Evolutionary conservation across 1,140 invertebrate genomes (phyloP).

Genomic region (Elysia chlorotica): DNA sequence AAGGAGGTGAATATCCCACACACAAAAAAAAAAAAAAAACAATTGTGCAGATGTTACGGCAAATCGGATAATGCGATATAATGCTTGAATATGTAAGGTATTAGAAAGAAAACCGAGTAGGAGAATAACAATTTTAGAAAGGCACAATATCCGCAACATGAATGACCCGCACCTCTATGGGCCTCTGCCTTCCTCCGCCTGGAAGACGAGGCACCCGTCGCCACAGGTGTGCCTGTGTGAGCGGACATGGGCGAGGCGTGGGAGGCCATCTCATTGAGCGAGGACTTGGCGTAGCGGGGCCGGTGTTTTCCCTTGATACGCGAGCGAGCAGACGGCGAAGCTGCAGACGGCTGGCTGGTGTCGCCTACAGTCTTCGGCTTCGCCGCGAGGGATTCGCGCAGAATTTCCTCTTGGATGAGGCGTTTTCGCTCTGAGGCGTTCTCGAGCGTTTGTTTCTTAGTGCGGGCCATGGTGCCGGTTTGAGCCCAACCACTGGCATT

Average conservation of each 20-base stretch:
- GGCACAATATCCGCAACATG: too few species aligned
- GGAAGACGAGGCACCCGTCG: too few species aligned
- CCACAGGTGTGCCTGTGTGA: neutral
- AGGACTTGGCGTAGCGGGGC: neutral
- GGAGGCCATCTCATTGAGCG: neutral
- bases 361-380: neutral
- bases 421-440: conserved; percentile 16
- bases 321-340: neutral
- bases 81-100: too few species aligned
- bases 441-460: conserved; percentile 21
- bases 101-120: too few species aligned
- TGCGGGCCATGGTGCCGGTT: conserved; percentile 17
- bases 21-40: too few species aligned
- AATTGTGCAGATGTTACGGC: too few species aligned
- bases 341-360: neutral
- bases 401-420: conserved; percentile 21
- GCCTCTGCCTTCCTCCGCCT: too few species aligned
- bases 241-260: neutral
- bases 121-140: too few species aligned
- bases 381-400: conserved; percentile 3
- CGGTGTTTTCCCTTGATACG: neutral
- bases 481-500: too few species aligned
- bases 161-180: too few species aligned
- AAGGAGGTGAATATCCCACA: too few species aligned
- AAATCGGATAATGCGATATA: too few species aligned